Conservation (phyloP, 2,888 invertebrate species). For the Microplitis deprimator region DNA sequence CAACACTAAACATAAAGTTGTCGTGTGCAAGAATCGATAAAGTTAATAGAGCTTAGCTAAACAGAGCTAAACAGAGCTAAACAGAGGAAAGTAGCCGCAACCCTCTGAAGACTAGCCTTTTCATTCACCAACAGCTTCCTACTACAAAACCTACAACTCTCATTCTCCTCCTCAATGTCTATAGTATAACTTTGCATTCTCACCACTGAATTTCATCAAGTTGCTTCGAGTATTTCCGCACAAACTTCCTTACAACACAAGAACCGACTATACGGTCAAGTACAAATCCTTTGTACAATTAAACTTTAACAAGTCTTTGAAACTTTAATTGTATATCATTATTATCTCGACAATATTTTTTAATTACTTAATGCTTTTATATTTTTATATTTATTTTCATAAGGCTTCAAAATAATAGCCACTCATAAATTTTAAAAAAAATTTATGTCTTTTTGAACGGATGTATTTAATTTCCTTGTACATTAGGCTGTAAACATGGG, state of each 20-base stretch:
- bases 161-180: slow-evolving; percentile 1
- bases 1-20: no score
- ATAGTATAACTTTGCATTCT: slow-evolving; percentile 26
- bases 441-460: no score
- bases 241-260: slow-evolving; percentile 8
- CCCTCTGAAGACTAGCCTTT: slow-evolving; percentile 17
- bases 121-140: neutral
- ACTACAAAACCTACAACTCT: neutral
- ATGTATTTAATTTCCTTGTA: neutral
- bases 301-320: neutral
- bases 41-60: slow-evolving; percentile 18
- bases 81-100: slow-evolving; percentile 1
- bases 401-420: neutral
- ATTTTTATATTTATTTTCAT: neutral
- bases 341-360: neutral
- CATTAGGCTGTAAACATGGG: neutral
- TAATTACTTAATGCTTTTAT: neutral
- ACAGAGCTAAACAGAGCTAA: neutral
- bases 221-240: slow-evolving; percentile 32
- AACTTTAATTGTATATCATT: slow-evolving; percentile 1
- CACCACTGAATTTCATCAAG: slow-evolving; percentile 31
- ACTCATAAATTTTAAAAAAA: no score
- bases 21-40: neutral
- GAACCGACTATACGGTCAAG: slow-evolving; percentile 22
- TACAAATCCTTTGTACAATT: slow-evolving; percentile 11